phyloP scores from a whole-genome alignment of 2,888 invertebrate species.

The Rhamnusium bicolor region DNA sequence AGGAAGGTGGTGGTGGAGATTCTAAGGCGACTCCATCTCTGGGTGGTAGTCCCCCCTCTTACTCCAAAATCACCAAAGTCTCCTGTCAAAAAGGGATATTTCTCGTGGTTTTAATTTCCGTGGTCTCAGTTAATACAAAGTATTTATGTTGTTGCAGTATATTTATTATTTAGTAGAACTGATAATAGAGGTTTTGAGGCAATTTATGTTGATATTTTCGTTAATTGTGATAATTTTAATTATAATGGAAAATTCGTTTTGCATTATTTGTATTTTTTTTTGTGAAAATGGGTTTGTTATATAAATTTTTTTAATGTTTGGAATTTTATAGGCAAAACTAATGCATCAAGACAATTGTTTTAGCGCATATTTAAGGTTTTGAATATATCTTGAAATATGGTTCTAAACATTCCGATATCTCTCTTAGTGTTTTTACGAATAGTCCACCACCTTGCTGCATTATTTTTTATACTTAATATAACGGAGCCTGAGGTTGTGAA shows the following conservation, averaged over 20 bases:
- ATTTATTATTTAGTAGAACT: neutral
- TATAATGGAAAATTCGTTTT: neutral
- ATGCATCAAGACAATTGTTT: neutral
- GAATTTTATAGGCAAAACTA: neutral
- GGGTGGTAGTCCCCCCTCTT: slow-evolving; percentile 44
- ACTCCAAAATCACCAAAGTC: slow-evolving; percentile 62
- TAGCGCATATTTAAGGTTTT: neutral
- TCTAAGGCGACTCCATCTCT: slow-evolving; percentile 1
- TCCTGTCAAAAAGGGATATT: slow-evolving; percentile 64
- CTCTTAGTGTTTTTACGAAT: neutral
- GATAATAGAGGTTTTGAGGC: neutral
- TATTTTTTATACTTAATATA: neutral
- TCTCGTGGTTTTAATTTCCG: slow-evolving; percentile 63
- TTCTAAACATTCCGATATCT: neutral
- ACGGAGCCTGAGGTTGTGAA: neutral
- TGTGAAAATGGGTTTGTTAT: neutral
- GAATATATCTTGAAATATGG: neutral
- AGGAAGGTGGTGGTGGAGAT: slow-evolving; percentile 9
- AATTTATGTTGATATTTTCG: slow-evolving; percentile 14
- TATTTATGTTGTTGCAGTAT: slow-evolving; percentile 33
- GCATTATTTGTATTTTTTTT: neutral
- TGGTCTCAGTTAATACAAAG: slow-evolving; percentile 1
- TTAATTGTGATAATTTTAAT: neutral
- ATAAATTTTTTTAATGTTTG: neutral
- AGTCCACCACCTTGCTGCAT: neutral